Evolutionary conservation across 53 echinoderm and acorn worm species (phyloP), one percentile per base, ranked within the genome.

Genomic region (Holothuria scabra): DNA sequence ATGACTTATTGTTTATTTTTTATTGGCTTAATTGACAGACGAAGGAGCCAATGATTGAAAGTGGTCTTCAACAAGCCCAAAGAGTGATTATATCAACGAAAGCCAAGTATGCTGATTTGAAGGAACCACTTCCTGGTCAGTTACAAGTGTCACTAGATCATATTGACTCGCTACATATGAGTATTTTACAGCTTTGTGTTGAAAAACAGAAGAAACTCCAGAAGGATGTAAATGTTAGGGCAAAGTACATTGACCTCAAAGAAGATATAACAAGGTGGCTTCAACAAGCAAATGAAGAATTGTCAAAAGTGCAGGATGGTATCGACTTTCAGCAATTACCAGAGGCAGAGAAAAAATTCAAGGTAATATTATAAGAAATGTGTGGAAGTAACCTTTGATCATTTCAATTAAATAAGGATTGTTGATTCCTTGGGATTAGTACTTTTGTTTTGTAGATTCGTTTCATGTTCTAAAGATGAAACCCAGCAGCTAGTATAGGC

Each of bases 101-200:
- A 55, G 95, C 94, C 65, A 92, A 93, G 57, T 93, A 90, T 44
- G 95, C 82, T 4, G 95, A 94, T 69, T 65, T 99, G 20, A 88
- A 68, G 23, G 99, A 99, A 46, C 89, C 90, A n/a, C 89, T 95
- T n/a, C 91, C 94, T 2, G 72, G 82, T 2, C 22, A 79, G 28
- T 87, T 99, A 25, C 91, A 91, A 48, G 84, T 69, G 23, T 82
- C 89, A 35, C 84, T 99, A 19, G 93, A 95, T 78, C 61, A 64
- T 30, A 89, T 95, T 57, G 99, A 93, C 49, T 65, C 89, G 24
- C 71, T 94, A 24, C 92, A 99, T 75, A 74, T 87, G 24, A 74
- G 89, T 67, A 87, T 99, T 21, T 79, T 92, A 11, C 89, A 91
- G 32, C 87, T 89, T 33, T 81, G 88, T 74, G 89, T 87, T 49